These are phyloP conservation scores for Rotaria magnacalcarata DNA, from an alignment of 2,888 invertebrate genomes.

Conservation along the genomic window DNA sequence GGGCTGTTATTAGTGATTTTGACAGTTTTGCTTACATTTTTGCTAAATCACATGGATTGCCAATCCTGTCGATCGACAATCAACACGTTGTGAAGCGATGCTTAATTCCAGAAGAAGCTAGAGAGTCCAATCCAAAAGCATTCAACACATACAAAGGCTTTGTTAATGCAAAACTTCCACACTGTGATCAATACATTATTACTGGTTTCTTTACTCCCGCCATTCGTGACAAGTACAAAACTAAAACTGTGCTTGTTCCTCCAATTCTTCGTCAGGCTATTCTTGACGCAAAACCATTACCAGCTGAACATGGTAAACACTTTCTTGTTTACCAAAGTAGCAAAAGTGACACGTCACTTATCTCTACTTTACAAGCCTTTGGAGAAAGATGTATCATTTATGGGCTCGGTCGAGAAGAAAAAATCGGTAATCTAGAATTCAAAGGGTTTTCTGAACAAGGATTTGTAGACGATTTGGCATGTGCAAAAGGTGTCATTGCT, in stretches of 20 bases:
- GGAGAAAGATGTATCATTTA: conserved; percentile 29
- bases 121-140: background rate
- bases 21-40: conserved; percentile 25
- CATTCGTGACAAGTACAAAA: background rate
- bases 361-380: background rate
- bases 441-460: conserved; percentile 35
- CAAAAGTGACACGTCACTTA: conserved; percentile 28
- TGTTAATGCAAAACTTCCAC: background rate
- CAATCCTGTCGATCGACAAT: conserved; percentile 13
- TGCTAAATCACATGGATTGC: background rate
- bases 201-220: background rate
- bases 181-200: background rate
- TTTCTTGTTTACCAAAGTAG: conserved; percentile 34
- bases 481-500: conserved; percentile 19
- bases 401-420: conserved; percentile 23
- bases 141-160: conserved; percentile 7
- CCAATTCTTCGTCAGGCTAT: conserved; percentile 19
- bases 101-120: background rate
- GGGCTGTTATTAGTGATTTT: conserved; percentile 25
- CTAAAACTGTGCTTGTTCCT: background rate
- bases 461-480: background rate
- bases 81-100: conserved; percentile 26
- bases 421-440: background rate
- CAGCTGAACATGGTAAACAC: background rate
- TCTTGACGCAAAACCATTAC: background rate